Percentiles rank a stretch among this genome's conserved stretches.
Evolutionary conservation across 2,888 invertebrate species (phyloP).

Genomic region (Perizoma affinitatum): DNA sequence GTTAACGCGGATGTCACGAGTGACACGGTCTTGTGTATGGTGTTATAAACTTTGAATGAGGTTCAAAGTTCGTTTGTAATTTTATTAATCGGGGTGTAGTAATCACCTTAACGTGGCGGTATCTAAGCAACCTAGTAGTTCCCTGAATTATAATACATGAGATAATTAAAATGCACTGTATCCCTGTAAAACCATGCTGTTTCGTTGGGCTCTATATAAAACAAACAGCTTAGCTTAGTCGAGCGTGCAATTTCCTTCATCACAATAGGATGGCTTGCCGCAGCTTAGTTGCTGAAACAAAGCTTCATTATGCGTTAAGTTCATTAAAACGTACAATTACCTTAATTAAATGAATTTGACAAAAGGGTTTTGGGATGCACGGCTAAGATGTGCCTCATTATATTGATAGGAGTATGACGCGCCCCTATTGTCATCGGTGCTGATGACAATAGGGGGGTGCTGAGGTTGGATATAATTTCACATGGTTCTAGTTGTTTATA

Average conservation of each 20-base stretch:
- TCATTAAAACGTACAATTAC: constrained; percentile 53
- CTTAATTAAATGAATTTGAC: constrained; percentile 67
- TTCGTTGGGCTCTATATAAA: constrained; percentile 29
- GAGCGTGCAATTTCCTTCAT: constrained; percentile 56
- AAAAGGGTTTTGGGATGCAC: constrained; percentile 59
- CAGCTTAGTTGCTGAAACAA: constrained; percentile 61
- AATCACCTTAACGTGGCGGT: background rate
- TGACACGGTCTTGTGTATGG: too few species aligned
- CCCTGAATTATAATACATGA: constrained; percentile 23
- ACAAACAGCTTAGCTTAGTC: constrained; percentile 49
- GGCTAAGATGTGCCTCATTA: constrained; percentile 55
- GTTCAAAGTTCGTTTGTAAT: background rate
- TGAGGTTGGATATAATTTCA: constrained; percentile 29
- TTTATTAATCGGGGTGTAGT: constrained; percentile 1
- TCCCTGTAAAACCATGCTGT: constrained; percentile 36
- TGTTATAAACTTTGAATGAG: too few species aligned
- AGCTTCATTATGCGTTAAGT: constrained; percentile 69
- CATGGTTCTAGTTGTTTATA: constrained; percentile 32
- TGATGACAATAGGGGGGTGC: too few species aligned
- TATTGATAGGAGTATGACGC: constrained; percentile 52
- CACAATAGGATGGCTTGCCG: constrained; percentile 59
- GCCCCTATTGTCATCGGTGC: constrained; percentile 41
- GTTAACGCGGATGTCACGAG: too few species aligned
- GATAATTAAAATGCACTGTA: constrained; percentile 29
- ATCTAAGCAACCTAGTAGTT: constrained; percentile 31